phyloP scores from a whole-genome alignment of 2,113 vertebrate species.

The Nothocercus nigrocapillus region DNA sequence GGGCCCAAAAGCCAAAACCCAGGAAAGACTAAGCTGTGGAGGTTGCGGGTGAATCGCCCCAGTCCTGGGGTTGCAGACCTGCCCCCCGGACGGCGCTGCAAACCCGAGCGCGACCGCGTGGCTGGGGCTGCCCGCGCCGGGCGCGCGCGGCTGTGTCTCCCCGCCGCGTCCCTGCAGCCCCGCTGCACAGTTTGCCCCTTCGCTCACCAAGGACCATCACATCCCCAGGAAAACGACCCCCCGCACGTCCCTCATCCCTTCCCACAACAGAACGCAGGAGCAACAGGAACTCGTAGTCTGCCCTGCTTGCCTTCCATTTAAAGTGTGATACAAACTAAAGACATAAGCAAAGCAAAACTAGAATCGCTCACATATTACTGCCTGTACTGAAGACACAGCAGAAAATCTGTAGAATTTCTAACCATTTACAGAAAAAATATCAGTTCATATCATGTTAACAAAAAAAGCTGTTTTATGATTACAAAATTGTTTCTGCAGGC shows the following conservation, averaged over 20 bases:
- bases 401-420: neutral
- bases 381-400: neutral
- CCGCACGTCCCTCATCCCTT: neutral
- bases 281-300: neutral
- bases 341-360: neutral
- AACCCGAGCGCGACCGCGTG: neutral
- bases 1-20: fast-evolving
- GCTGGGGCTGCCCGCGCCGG: too few species aligned
- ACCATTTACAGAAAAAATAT: neutral
- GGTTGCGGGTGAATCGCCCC: neutral
- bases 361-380: neutral
- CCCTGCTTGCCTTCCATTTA: neutral
- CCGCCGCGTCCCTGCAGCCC: neutral
- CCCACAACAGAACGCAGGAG: neutral
- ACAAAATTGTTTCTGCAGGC: slow-evolving; percentile 44
- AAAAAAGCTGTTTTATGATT: slow-evolving; percentile 58
- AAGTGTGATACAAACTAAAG: neutral
- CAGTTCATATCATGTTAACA: slow-evolving; percentile 30
- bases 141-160: neutral
- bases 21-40: neutral
- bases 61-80: neutral
- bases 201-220: neutral
- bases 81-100: neutral
- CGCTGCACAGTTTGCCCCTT: neutral
- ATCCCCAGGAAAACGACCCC: neutral